These are phyloP conservation scores for Drosophila lacertosa DNA, from an alignment of 1,140 invertebrate species.

Conservation along the genomic window DNA sequence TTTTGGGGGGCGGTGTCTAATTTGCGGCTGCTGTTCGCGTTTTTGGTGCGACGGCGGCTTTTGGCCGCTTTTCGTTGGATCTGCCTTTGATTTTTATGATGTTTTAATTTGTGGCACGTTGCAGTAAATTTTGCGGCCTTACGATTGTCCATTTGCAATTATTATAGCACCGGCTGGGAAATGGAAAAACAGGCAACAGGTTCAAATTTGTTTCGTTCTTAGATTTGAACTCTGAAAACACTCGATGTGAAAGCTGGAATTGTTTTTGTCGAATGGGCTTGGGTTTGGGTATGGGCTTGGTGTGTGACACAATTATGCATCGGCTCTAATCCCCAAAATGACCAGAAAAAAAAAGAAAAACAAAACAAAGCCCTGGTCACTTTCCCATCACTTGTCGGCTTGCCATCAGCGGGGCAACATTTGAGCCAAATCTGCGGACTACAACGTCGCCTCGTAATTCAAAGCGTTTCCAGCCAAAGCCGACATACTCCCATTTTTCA, in stretches of 20 bases:
- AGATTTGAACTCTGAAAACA: constrained; percentile 22
- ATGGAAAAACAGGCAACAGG: constrained; percentile 36
- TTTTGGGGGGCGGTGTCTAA: constrained; percentile 68
- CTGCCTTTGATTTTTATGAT: constrained; percentile 79
- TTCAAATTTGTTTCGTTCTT: constrained; percentile 9
- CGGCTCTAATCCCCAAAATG: constrained; percentile 30
- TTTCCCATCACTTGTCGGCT: constrained; percentile 49
- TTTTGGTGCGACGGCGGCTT: constrained; percentile 47
- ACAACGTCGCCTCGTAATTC: constrained; percentile 29
- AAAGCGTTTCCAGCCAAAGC: constrained; percentile 33
- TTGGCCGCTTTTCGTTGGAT: constrained; percentile 51
- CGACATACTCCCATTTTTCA: constrained; percentile 47
- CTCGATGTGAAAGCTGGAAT: constrained; percentile 20
- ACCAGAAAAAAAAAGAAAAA: too few relatives aligned
- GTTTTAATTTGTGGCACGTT: constrained; percentile 82
- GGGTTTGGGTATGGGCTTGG: neutral
- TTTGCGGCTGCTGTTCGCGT: constrained; percentile 69
- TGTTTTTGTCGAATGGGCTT: neutral
- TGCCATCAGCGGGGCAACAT: constrained; percentile 9
- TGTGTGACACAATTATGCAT: constrained; percentile 37
- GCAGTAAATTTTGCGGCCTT: constrained; percentile 59
- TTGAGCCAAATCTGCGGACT: constrained; percentile 18
- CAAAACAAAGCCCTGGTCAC: constrained; percentile 13
- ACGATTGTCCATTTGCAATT: constrained; percentile 63
- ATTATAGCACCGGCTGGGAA: constrained; percentile 36